Percentiles rank a stretch among this genome's conserved stretches.
Conservation (phyloP, 1,140 invertebrate genomes). For the Drosophila varians region DNA sequence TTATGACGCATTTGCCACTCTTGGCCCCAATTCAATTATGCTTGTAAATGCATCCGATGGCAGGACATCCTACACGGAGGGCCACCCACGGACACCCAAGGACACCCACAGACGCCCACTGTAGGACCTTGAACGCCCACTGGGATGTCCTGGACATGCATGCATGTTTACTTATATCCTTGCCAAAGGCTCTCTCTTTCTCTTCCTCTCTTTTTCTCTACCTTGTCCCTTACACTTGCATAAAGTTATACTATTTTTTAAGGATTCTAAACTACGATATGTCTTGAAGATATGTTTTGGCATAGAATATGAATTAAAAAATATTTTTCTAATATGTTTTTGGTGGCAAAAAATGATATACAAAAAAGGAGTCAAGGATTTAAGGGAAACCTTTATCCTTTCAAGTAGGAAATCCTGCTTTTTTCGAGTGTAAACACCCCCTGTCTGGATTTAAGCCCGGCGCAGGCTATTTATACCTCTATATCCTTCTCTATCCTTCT, state of each 20-base stretch:
- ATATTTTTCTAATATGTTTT: too few relatives aligned
- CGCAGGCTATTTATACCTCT: slow-evolving; percentile 15
- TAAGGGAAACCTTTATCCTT: not conserved
- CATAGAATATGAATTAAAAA: too few relatives aligned
- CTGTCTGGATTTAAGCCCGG: not conserved
- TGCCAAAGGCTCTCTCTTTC: not conserved
- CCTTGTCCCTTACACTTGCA: not conserved
- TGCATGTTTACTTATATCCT: not conserved
- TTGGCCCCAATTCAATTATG: not conserved
- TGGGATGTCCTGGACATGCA: slow-evolving; percentile 5
- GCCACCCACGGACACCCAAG: not conserved
- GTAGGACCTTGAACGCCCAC: not conserved
- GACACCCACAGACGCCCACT: not conserved
- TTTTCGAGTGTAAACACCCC: not conserved
- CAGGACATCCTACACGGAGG: not conserved
- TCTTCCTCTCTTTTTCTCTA: not conserved
- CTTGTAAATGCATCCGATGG: not conserved
- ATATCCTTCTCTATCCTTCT: too few relatives aligned
- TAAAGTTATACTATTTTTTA: not conserved
- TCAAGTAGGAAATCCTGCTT: not conserved
- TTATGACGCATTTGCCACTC: too few relatives aligned
- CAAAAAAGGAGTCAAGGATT: too few relatives aligned
- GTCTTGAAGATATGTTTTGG: too few relatives aligned
- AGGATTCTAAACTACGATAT: too few relatives aligned
- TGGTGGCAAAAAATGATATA: too few relatives aligned